phyloP scores from a whole-genome alignment of 1,140 invertebrate genomes.

The Solenopsis fugax region DNA sequence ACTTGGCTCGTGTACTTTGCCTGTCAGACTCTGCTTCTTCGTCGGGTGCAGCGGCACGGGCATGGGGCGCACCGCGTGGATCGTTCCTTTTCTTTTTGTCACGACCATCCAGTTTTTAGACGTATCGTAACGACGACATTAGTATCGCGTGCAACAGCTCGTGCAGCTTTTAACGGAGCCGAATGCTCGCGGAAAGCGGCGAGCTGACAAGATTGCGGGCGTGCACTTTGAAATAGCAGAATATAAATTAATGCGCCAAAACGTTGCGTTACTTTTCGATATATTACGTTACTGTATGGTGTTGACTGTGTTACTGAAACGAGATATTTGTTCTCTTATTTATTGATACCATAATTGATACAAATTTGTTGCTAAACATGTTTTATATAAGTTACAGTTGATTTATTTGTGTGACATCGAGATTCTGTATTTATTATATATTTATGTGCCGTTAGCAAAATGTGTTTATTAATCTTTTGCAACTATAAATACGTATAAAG shows the following conservation, averaged over 20 bases:
- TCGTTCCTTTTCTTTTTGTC: constrained; percentile 23
- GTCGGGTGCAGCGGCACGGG: not conserved
- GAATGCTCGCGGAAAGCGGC: constrained; percentile 36
- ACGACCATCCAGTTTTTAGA: constrained; percentile 57
- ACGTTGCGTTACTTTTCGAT: not conserved
- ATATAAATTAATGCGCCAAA: constrained; percentile 57
- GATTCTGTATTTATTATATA: not conserved
- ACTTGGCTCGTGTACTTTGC: constrained; percentile 42
- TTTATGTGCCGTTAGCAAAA: not conserved
- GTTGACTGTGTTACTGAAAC: constrained; percentile 18
- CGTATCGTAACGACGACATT: constrained; percentile 71
- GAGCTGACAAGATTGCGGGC: constrained; percentile 41
- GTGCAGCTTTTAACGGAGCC: constrained; percentile 51
- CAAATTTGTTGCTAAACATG: not conserved
- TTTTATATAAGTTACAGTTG: constrained; percentile 10
- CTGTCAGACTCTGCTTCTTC: constrained; percentile 31
- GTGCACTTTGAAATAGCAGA: constrained; percentile 45
- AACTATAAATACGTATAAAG: not conserved
- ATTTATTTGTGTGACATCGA: not conserved
- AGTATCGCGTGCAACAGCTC: constrained; percentile 72
- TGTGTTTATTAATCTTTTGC: constrained; percentile 1
- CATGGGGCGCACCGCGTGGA: not conserved
- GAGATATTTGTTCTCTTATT: not conserved
- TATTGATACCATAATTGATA: not conserved
- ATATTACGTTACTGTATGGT: constrained; percentile 9